Evolutionary conservation across 2,113 vertebrate species (phyloP).

Genomic region (Pholis gunnellus): DNA sequence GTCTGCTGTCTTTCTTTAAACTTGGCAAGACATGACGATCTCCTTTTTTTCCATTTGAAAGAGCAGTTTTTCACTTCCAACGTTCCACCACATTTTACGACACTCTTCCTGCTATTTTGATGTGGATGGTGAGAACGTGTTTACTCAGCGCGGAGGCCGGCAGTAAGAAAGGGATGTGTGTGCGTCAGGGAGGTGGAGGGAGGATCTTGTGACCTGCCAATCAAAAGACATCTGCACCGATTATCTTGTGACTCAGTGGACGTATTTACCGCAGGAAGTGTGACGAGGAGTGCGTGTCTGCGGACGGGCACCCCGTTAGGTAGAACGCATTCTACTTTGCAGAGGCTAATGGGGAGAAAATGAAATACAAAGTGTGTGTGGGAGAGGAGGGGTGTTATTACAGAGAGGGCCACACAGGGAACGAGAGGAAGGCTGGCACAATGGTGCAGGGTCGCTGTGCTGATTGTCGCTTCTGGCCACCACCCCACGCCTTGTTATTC

Average conservation of each 20-base stretch:
- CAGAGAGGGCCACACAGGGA: conserved; percentile 39
- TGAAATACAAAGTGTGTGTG: conserved; percentile 5
- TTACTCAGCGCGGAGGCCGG: conserved; percentile 42
- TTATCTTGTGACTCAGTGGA: conserved; percentile 29
- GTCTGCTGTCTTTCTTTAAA: conserved; percentile 43
- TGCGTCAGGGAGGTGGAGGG: conserved; percentile 1
- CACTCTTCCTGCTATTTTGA: conserved; percentile 64
- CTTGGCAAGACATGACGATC: conserved; percentile 33
- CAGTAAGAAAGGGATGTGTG: conserved; percentile 27
- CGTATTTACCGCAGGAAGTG: conserved; percentile 9
- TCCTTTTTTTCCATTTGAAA: conserved; percentile 43
- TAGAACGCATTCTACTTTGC: not conserved
- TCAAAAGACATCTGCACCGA: conserved; percentile 8
- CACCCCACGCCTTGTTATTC: conserved; percentile 43
- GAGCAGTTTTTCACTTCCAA: conserved; percentile 44
- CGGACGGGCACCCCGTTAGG: not conserved
- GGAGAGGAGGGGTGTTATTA: conserved; percentile 30
- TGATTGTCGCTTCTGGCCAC: conserved; percentile 62
- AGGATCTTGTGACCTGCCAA: conserved; percentile 39
- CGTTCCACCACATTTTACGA: conserved; percentile 55
- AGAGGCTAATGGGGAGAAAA: conserved; percentile 6
- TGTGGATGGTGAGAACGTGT: conserved; percentile 52
- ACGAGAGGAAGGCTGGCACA: conserved; percentile 60
- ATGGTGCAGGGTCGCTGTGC: conserved; percentile 36
- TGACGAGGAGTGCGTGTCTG: not conserved